Evolutionary conservation across 2,797 vertebrate species (phyloP).

Genomic region (Leuciscus waleckii): DNA sequence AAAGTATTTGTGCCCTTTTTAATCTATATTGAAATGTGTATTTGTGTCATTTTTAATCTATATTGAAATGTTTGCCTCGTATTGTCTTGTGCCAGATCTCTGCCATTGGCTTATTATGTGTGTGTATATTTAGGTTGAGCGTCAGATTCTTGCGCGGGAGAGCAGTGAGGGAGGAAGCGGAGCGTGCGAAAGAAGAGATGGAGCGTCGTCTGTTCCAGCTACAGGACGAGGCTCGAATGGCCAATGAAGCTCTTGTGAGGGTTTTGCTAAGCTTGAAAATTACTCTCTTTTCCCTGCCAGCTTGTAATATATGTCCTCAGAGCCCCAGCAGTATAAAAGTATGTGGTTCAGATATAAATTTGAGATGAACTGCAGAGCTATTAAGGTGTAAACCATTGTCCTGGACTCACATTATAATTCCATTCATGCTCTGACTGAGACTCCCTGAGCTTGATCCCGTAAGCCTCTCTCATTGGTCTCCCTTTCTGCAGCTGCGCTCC

Average conservation of each 20-base stretch:
- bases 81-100: background rate
- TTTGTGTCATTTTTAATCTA: background rate
- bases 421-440: background rate
- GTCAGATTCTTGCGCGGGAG: conserved; percentile 89
- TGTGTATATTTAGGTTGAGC: conserved; percentile 83
- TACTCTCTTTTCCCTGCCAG: background rate
- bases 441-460: background rate
- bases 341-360: conserved; percentile 7
- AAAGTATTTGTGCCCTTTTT: background rate
- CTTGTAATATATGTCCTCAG: conserved; percentile 4
- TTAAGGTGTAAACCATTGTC: conserved; percentile 21
- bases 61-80: background rate
- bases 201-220: conserved; percentile 90
- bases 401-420: conserved; percentile 26
- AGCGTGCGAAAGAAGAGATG: conserved; percentile 91
- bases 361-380: background rate
- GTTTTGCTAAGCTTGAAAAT: conserved; percentile 8
- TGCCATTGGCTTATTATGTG: background rate
- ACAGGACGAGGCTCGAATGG: conserved; percentile 90
- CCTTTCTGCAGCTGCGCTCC: conserved; percentile 80
- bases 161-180: conserved; percentile 92
- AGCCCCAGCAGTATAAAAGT: conserved; percentile 4
- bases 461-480: conserved; percentile 28
- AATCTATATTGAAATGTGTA: background rate
- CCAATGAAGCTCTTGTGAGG: conserved; percentile 91